Evolutionary conservation across 2,888 invertebrate species (phyloP).

Genomic region (Boloria euphrosyne): DNA sequence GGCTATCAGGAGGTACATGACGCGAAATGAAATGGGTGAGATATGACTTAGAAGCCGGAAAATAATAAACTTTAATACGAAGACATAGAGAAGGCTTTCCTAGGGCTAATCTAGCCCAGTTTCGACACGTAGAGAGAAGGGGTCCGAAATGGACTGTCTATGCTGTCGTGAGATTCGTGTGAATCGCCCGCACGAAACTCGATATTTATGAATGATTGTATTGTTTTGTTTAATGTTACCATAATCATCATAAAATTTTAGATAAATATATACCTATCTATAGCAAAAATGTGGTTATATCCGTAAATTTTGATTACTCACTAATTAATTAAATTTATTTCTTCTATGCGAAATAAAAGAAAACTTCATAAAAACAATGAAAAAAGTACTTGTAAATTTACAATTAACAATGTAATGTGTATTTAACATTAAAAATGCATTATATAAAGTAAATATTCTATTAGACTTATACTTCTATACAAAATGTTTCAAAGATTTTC

Average conservation of each 20-base stretch:
- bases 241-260: neutral
- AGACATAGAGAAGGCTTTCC: constrained; percentile 30
- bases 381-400: too few species aligned
- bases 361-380: too few species aligned
- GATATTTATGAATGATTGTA: constrained; percentile 27
- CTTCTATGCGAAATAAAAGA: too few species aligned
- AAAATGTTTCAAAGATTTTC: neutral
- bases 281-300: too few species aligned
- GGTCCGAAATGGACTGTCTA: constrained; percentile 38
- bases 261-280: too few species aligned
- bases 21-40: constrained; percentile 44
- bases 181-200: constrained; percentile 28
- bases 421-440: too few species aligned
- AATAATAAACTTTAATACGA: constrained; percentile 38
- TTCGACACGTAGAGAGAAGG: constrained; percentile 34
- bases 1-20: constrained; percentile 51
- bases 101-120: constrained; percentile 8
- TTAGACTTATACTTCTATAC: neutral
- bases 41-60: constrained; percentile 34
- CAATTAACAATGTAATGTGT: too few species aligned
- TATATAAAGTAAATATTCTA: too few species aligned
- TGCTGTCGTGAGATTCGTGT: constrained; percentile 31
- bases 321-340: too few species aligned
- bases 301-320: too few species aligned
- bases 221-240: constrained; percentile 11